Evolutionary conservation across 2,797 vertebrate genomes (phyloP).

Genomic region (Syndactyla subalaris): DNA sequence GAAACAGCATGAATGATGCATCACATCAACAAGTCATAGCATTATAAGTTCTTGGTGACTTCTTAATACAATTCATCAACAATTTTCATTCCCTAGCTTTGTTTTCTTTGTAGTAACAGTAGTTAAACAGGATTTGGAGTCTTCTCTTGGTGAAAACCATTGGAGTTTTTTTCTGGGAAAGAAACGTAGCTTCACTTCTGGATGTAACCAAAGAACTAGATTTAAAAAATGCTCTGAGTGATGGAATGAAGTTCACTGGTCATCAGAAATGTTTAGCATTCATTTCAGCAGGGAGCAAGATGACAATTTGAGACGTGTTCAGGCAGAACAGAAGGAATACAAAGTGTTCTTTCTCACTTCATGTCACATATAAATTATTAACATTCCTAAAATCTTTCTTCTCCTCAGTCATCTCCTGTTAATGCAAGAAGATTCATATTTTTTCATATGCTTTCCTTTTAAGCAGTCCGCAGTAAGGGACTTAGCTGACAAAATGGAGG

Average conservation of each 20-base stretch:
- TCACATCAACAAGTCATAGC: neutral
- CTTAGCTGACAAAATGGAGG: neutral
- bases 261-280: neutral
- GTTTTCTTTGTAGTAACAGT: neutral
- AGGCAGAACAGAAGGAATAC: neutral
- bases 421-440: neutral
- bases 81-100: neutral
- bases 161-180: neutral
- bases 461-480: neutral
- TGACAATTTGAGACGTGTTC: neutral
- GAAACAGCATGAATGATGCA: neutral
- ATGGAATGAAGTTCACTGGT: neutral
- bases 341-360: conserved; percentile 2
- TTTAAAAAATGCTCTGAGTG: neutral
- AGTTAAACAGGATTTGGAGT: neutral
- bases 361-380: conserved; percentile 24
- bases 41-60: neutral
- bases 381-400: conserved; percentile 3
- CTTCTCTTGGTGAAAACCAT: neutral
- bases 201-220: neutral
- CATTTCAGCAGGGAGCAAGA: neutral
- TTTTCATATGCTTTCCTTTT: neutral
- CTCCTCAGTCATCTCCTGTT: neutral
- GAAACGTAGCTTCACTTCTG: neutral
- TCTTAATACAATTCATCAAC: neutral